Evolutionary conservation across 2,797 vertebrate genomes (phyloP), one percentile per base, ranked within the genome.

Genomic region (Taeniopygia guttata): DNA sequence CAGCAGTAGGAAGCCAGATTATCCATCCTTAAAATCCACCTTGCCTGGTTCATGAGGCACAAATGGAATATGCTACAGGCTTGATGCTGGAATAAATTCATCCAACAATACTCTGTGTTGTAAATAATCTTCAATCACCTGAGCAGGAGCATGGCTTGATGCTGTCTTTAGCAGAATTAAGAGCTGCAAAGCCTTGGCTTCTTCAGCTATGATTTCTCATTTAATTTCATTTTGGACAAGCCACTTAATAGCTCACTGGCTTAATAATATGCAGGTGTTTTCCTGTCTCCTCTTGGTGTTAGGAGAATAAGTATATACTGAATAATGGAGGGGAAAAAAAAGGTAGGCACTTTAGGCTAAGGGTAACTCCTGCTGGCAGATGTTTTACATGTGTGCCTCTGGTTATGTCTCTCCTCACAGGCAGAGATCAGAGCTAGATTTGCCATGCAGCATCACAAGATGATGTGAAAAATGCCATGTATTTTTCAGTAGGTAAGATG

Each of bases 401-500:
- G 67, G 66, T 95, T 91, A 29, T 32, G 45, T 78, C 36, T 89
- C 10, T 92, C 43, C 40, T 75, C 54, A 7, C 79, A 60, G 9
- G 13, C 59, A 87, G 82, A 84, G 54, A 86, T 86, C 94, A 87
- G 74, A 96, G 83, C 70, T 70, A 40, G 80, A 25, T 77, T 87
- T 96, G 60, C 87, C 49, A 80, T 9, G 42, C 10, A 0, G 56
- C 42, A 51, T 94, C 80, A 70, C 54, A 80, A 77, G 52, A 45
- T 43, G 62, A 59, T 67, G 27, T 13, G 36, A 70, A 68, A 95
- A 84, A 51, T 56, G 52, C 52, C 91, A 91, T 96, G 85, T 84
- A 90, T 87, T 94, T 97, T 97, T 96, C 89, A 93, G 74, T 70
- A 87, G 90, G 74, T 54, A 74, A 22, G 67, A 74, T 90, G 90